Evolutionary conservation across 2,888 invertebrate genomes (phyloP), one percentile per base, ranked within the genome.

Genomic region (Eledone cirrhosa): DNA sequence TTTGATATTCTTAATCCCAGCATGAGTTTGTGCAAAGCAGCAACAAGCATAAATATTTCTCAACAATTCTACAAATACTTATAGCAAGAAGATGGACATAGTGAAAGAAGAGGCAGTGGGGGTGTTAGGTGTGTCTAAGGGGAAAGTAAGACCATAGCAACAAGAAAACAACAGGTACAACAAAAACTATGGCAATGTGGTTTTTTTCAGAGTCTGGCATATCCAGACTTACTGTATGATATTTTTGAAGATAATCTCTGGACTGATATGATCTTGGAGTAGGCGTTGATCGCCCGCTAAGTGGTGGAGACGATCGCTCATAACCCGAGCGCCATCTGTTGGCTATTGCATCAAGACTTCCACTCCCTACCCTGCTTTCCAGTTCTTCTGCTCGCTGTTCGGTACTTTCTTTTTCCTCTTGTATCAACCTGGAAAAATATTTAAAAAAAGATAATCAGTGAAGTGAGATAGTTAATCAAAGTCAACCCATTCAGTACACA

Each of bases 361-460:
- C 88, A 79, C 88, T 89, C 78, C 90, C 98, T 84, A 98, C 96
- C 87, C 97, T 94, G 83, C 96, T 97, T 92, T 99, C 99, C 82
- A 99, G 92, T 90, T 99, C 99, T 92, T 99, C 99, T 0, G 99
- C 99, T 74, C 98, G 92, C 8, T 97, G 97, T 91, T 99, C 99
- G 0, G 99, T 91, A 53, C 87, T 90, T 78, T 91, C 90, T 85
- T 98, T 98, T 92, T 98, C 98, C 92, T 98, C 97, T 93, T 98
- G 95, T 78, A 93, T 93, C 83, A 93, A 87, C 83, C 92, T 92
- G 87, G 1, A 83, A 84, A 29, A 63, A 31, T 41, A 72, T 53
- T 53, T 53, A 22, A 5, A 31, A 67, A 67, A 67, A 31, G 19
- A 22, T 29, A 67, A 19, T 67, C 22, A 67, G 48, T 7, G 11